Conservation (phyloP, 2,888 invertebrate genomes). For the Nomada fabriciana region DNA sequence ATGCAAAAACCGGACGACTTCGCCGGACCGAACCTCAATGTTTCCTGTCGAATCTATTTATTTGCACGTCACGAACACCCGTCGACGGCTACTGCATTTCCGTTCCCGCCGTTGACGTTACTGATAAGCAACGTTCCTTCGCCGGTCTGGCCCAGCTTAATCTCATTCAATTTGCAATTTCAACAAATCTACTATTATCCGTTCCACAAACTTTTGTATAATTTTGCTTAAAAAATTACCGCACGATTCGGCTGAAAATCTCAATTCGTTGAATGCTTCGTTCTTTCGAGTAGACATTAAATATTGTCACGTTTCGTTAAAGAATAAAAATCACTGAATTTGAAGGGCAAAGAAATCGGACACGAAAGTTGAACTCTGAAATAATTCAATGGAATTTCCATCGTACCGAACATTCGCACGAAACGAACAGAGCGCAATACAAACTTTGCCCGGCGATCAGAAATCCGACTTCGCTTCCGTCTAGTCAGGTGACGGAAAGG, state of each 20-base stretch:
- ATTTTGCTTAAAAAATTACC: too few species aligned
- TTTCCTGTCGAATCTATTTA: slow-evolving; percentile 34
- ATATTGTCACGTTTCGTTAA: too few species aligned
- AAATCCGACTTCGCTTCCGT: not conserved
- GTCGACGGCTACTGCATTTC: not conserved
- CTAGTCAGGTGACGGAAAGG: not conserved
- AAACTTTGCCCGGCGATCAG: not conserved
- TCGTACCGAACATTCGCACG: not conserved
- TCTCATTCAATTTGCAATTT: not conserved
- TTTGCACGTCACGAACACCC: slow-evolving; percentile 10
- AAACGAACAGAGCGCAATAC: not conserved
- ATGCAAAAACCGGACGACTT: not conserved
- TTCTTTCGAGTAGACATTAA: too few species aligned
- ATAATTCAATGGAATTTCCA: not conserved
- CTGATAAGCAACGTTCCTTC: slow-evolving; percentile 3
- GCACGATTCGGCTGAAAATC: too few species aligned
- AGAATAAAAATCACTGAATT: too few species aligned
- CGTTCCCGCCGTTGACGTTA: not conserved
- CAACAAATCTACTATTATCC: not conserved
- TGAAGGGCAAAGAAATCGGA: not conserved
- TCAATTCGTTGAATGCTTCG: too few species aligned
- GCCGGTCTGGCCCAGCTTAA: too few species aligned
- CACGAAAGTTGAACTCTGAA: too few species aligned
- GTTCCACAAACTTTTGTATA: too few species aligned
- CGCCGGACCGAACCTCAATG: slow-evolving; percentile 1